Conservation (phyloP, 23 tunicate genomes). For the Phallusia fumigata region DNA sequence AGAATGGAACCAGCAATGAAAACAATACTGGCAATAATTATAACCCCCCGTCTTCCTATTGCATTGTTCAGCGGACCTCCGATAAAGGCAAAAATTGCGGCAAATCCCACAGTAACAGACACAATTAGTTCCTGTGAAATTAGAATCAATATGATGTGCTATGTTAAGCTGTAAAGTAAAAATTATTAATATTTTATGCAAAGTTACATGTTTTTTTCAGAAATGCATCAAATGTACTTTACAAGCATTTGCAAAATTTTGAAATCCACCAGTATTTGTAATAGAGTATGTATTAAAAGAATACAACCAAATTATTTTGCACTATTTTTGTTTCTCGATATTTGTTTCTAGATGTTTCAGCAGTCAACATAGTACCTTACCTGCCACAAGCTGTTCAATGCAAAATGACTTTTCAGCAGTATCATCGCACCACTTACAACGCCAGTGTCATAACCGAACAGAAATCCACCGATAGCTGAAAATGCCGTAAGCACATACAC, state of each 20-base stretch:
- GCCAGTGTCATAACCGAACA: conserved; percentile 99
- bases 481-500: conserved; percentile 71
- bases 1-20: conserved; percentile 76
- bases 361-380: too few relatives aligned
- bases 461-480: conserved; percentile 96
- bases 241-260: too few relatives aligned
- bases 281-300: too few relatives aligned
- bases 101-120: conserved; percentile 84
- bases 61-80: conserved; percentile 66
- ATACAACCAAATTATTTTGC: too few relatives aligned
- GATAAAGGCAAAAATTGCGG: conserved; percentile 82
- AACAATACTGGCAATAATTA: conserved; percentile 64
- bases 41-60: conserved; percentile 65
- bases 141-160: too few relatives aligned
- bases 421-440: conserved; percentile 98
- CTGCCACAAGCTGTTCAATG: conserved; percentile 68
- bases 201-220: too few relatives aligned
- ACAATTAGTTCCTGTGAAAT: conserved; percentile 71
- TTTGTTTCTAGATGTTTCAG: too few relatives aligned
- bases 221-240: too few relatives aligned
- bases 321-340: too few relatives aligned
- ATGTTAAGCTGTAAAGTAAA: too few relatives aligned
- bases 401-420: conserved; percentile 68
- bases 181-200: too few relatives aligned
- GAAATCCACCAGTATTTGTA: too few relatives aligned